These are phyloP conservation scores for Apodemia duryi DNA, from an alignment of 2,888 invertebrate species.

Conservation along the genomic window DNA sequence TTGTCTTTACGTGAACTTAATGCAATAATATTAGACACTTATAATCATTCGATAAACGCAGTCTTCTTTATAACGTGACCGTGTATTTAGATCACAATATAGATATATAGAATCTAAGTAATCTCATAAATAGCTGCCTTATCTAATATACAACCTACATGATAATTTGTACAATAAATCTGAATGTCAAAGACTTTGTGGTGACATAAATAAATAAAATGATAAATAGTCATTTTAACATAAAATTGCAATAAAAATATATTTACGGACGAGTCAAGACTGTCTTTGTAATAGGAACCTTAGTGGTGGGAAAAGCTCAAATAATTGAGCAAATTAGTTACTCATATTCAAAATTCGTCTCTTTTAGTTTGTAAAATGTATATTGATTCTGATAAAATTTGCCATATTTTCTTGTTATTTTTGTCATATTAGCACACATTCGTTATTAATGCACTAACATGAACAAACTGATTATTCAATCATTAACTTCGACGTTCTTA, in stretches of 20 bases:
- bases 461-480: no score
- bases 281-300: constrained; percentile 69
- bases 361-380: no score
- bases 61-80: constrained; percentile 51
- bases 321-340: constrained; percentile 1
- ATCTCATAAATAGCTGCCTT: constrained; percentile 76
- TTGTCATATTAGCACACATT: constrained; percentile 38
- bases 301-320: constrained; percentile 14
- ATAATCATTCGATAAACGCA: constrained; percentile 65
- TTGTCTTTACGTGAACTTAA: constrained; percentile 2
- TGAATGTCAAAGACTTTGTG: constrained; percentile 56
- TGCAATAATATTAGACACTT: constrained; percentile 2
- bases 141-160: constrained; percentile 56
- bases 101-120: constrained; percentile 65
- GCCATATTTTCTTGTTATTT: constrained; percentile 43
- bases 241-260: constrained; percentile 56
- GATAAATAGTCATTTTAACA: constrained; percentile 71
- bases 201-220: constrained; percentile 59
- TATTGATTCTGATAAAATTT: constrained; percentile 41
- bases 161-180: constrained; percentile 76
- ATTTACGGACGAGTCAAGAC: constrained; percentile 51
- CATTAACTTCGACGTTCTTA: no score
- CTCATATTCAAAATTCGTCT: constrained; percentile 1
- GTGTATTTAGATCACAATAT: constrained; percentile 71
- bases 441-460: no score